phyloP scores from a whole-genome alignment of 2,113 vertebrate genomes.

The Lutjanus erythropterus region DNA sequence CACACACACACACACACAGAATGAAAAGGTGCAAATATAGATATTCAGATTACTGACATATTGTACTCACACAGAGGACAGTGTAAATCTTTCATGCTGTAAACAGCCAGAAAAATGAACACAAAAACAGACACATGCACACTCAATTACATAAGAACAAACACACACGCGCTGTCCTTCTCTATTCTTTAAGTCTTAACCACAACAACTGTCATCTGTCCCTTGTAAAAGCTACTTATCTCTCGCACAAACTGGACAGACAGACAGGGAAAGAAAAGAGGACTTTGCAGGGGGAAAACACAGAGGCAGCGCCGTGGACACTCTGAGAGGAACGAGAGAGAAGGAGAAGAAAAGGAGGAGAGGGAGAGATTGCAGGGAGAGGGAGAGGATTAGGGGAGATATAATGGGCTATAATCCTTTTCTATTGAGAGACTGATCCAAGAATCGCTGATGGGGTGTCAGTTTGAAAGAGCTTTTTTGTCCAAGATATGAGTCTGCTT shows the following conservation, averaged over 20 bases:
- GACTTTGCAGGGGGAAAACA: constrained; percentile 21
- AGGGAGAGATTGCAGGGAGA: constrained; percentile 16
- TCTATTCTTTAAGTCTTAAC: constrained; percentile 9
- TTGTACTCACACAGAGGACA: not conserved
- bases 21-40: constrained; percentile 1
- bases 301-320: constrained; percentile 2
- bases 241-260: constrained; percentile 29
- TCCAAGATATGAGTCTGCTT: constrained; percentile 41
- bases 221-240: constrained; percentile 46
- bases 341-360: constrained; percentile 14
- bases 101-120: constrained; percentile 3
- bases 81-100: not conserved
- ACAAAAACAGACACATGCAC: not conserved
- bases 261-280: constrained; percentile 27
- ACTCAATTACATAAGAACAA: not conserved
- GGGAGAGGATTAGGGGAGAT: constrained; percentile 59
- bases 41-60: constrained; percentile 12
- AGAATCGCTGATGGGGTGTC: constrained; percentile 36
- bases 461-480: constrained; percentile 40
- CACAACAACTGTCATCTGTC: constrained; percentile 27
- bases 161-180: not conserved
- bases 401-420: constrained; percentile 63
- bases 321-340: constrained; percentile 24
- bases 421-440: constrained; percentile 42
- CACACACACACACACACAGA: not conserved